These are phyloP conservation scores for Petrosia ficiformis DNA, from an alignment of 37 sponge, comb jelly and placozoan genomes.

Conservation along the genomic window DNA sequence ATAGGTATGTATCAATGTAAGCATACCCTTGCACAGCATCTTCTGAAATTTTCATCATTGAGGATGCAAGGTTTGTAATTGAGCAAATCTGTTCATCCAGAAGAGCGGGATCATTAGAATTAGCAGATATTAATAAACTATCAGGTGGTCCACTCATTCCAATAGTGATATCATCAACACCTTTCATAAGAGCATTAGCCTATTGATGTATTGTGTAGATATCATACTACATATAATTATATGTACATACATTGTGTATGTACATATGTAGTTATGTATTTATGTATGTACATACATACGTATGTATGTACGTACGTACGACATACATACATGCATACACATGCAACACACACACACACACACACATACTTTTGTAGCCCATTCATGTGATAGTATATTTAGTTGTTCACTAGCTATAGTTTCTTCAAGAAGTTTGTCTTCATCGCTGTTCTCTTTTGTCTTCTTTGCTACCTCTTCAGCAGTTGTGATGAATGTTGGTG, in stretches of 20 bases:
- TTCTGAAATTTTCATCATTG: conserved; percentile 36
- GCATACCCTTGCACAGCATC: conserved; percentile 63
- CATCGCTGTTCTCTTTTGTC: not conserved
- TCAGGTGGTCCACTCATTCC: conserved; percentile 65
- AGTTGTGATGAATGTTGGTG: conserved; percentile 56
- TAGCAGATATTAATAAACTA: conserved; percentile 48
- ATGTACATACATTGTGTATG: too few species aligned
- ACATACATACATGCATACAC: too few species aligned
- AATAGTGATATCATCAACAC: conserved; percentile 58
- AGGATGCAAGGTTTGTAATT: conserved; percentile 32
- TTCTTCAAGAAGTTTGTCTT: not conserved
- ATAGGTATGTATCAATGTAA: not conserved
- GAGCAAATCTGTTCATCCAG: conserved; percentile 38
- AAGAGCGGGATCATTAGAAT: conserved; percentile 41
- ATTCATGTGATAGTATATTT: conserved; percentile 65
- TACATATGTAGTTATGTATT: too few species aligned
- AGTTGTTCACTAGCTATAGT: conserved; percentile 28
- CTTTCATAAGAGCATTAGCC: conserved; percentile 55
- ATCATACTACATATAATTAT: not conserved
- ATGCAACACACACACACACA: too few species aligned
- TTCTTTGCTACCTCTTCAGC: conserved; percentile 23
- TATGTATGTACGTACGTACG: too few species aligned
- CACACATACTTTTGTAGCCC: conserved; percentile 81
- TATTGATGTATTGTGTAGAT: not conserved
- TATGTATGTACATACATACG: too few species aligned